phyloP scores from a whole-genome alignment of 2,797 vertebrate genomes.

The Caiman crocodilus region DNA sequence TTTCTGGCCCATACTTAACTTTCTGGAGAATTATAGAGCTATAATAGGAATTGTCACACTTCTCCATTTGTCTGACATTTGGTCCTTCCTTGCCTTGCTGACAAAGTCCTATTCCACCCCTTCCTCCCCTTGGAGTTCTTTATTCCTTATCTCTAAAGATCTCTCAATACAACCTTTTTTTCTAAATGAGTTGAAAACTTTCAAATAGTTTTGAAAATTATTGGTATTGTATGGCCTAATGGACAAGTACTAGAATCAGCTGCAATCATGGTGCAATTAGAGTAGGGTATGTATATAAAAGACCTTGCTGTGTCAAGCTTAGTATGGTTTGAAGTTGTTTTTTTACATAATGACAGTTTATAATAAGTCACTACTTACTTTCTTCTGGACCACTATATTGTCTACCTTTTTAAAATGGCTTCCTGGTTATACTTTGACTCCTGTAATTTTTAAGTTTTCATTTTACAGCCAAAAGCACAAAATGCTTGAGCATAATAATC shows the following conservation, averaged over 20 bases:
- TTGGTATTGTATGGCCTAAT: neutral
- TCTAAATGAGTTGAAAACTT: constrained; percentile 17
- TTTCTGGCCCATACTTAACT: neutral
- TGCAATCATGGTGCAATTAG: neutral
- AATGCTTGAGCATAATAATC: neutral
- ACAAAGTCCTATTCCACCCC: neutral
- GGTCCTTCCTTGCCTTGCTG: neutral
- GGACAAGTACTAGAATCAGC: neutral
- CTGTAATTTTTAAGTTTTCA: constrained; percentile 38
- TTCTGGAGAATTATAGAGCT: neutral
- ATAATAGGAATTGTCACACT: neutral
- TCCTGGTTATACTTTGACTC: constrained; percentile 9
- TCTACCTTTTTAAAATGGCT: neutral
- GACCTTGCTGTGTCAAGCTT: neutral
- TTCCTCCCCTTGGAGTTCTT: neutral
- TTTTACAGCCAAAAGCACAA: neutral
- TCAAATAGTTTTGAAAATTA: constrained; percentile 42
- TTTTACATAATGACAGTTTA: constrained; percentile 18
- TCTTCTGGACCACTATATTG: constrained; percentile 14
- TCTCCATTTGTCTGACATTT: neutral
- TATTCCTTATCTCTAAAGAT: neutral
- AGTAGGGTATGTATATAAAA: neutral
- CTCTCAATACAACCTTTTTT: neutral
- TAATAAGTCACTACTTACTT: neutral
- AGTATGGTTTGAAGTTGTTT: neutral